Percentiles rank a stretch among this genome's conserved stretches.
These are phyloP conservation scores for Pungitius pungitius DNA, from an alignment of 2,113 vertebrate species.

Conservation along the genomic window DNA sequence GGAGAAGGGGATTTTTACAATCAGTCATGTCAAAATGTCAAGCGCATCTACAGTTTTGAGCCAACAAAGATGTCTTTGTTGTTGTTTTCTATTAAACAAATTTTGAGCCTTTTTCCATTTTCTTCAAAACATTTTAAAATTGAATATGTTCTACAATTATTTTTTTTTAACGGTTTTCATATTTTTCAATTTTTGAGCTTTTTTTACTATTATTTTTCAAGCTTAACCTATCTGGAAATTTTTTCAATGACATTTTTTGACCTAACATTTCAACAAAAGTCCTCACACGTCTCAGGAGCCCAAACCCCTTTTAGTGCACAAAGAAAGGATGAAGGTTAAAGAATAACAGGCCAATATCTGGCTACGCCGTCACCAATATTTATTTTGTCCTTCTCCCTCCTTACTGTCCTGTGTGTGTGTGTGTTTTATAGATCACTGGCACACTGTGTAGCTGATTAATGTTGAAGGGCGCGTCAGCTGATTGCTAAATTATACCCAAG, in stretches of 20 bases:
- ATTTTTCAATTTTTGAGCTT: no score
- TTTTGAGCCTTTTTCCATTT: no score
- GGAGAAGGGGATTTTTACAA: slow-evolving; percentile 19
- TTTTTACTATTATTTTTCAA: no score
- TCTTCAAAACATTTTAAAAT: no score
- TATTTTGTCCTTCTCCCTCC: slow-evolving; percentile 7
- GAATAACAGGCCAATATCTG: not conserved
- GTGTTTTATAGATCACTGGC: slow-evolving; percentile 21
- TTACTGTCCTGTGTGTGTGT: slow-evolving; percentile 15
- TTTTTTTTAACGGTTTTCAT: no score
- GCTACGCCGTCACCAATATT: not conserved
- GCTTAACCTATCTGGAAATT: no score
- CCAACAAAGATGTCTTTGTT: no score
- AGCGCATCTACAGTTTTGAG: not conserved
- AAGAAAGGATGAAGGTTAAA: not conserved
- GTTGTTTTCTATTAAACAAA: no score
- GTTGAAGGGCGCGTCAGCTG: slow-evolving; percentile 38
- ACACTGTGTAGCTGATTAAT: slow-evolving; percentile 62
- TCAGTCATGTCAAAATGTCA: slow-evolving; percentile 15
- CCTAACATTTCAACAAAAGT: not conserved
- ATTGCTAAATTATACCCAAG: slow-evolving; percentile 45
- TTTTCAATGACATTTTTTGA: no score
- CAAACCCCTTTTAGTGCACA: not conserved
- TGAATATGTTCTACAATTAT: no score
- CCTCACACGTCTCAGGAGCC: not conserved